phyloP scores from a whole-genome alignment of 2,113 vertebrate species.

The Colaptes auratus region DNA sequence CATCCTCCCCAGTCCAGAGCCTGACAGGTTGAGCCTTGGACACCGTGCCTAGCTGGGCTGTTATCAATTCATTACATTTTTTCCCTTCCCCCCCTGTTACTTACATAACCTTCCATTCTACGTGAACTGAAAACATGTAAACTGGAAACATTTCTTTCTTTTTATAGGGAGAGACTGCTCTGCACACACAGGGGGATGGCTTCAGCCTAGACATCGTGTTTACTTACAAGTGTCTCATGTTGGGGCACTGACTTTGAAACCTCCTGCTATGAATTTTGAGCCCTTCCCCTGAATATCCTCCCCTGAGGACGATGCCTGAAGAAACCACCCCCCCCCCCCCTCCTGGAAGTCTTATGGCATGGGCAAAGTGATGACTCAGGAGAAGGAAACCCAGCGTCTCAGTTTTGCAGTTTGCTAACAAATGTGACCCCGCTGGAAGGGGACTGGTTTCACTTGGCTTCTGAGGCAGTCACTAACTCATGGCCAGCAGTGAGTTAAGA shows the following conservation, averaged over 20 bases:
- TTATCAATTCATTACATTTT: background rate
- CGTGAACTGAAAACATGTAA: constrained; percentile 2
- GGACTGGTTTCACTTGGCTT: constrained; percentile 36
- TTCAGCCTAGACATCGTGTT: constrained; percentile 7
- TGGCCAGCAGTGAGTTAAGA: background rate
- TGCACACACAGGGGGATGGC: background rate
- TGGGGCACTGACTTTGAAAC: constrained; percentile 4
- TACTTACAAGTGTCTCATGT: background rate
- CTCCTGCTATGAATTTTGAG: background rate
- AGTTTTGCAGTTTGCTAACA: background rate
- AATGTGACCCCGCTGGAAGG: constrained; percentile 33
- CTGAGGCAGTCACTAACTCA: background rate
- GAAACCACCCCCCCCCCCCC: background rate
- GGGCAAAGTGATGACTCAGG: background rate
- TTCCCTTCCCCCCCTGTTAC: background rate
- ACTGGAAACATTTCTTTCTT: constrained; percentile 16
- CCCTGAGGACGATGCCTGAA: background rate
- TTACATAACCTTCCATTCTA: background rate
- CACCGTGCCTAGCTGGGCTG: background rate
- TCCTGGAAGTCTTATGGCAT: background rate
- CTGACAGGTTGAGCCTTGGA: background rate
- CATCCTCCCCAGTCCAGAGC: background rate
- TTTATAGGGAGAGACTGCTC: background rate
- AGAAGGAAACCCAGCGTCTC: background rate
- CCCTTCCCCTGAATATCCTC: background rate